Evolutionary conservation across 2,888 invertebrate genomes (phyloP).

Genomic region (Latrodectus elegans): DNA sequence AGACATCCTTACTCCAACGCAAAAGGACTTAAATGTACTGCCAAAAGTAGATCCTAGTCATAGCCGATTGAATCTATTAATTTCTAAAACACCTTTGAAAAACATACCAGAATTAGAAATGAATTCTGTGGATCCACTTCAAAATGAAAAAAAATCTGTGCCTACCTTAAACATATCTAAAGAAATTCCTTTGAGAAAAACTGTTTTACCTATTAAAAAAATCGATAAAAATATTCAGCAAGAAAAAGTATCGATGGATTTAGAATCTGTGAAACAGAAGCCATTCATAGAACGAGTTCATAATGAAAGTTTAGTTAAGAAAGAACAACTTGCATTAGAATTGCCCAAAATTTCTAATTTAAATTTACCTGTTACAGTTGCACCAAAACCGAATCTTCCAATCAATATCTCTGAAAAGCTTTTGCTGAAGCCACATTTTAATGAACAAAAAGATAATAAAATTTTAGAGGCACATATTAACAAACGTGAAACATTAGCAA

Average conservation of each 20-base stretch:
- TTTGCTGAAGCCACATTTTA: not conserved
- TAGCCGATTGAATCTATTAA: not conserved
- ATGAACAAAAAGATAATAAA: slow-evolving; percentile 13
- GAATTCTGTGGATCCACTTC: not conserved
- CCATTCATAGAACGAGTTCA: slow-evolving; percentile 6
- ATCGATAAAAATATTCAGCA: too few species aligned
- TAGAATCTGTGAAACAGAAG: not conserved
- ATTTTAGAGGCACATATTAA: slow-evolving; percentile 22
- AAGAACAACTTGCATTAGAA: not conserved
- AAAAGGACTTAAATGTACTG: too few species aligned
- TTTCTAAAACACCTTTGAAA: slow-evolving; percentile 6
- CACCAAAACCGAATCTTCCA: not conserved
- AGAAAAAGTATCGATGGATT: slow-evolving; percentile 1
- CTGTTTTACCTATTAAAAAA: too few species aligned
- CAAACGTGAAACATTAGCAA: slow-evolving; percentile 50
- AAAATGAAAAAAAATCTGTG: not conserved
- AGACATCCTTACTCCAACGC: not conserved
- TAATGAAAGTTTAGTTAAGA: not conserved
- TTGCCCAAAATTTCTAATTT: not conserved
- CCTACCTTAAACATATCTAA: slow-evolving; percentile 21
- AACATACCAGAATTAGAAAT: not conserved
- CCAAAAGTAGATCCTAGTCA: not conserved
- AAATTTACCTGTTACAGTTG: not conserved
- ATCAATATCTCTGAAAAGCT: slow-evolving; percentile 2
- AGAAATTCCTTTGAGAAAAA: not conserved